Evolutionary conservation across 35 echinoderm and acorn worm species (phyloP).

Genomic region (Ophioderma brevispina): DNA sequence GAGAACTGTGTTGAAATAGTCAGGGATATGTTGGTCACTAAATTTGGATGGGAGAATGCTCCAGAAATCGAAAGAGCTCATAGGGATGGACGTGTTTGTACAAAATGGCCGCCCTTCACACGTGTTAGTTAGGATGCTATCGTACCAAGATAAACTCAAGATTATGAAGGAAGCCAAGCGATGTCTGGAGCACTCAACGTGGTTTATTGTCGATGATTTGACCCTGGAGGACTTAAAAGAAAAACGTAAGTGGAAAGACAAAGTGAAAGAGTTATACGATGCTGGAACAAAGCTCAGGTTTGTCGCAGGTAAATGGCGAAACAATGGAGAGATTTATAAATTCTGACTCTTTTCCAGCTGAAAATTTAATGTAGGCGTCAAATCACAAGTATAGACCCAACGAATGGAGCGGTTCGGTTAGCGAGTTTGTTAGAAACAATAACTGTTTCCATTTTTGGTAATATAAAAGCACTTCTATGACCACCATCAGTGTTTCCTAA

Average conservation of each 20-base stretch:
- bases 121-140: conserved; percentile 52
- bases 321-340: no score
- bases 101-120: conserved; percentile 20
- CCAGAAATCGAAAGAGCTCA: conserved; percentile 56
- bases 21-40: neutral
- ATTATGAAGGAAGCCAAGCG: neutral
- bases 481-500: no score
- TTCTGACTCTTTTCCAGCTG: no score
- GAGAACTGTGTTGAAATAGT: conserved; percentile 29
- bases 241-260: conserved; percentile 8
- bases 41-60: conserved; percentile 14
- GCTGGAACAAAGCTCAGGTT: no score
- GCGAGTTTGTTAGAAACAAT: no score
- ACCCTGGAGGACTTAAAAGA: conserved; percentile 42
- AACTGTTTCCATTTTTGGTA: no score
- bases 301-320: no score
- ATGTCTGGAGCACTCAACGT: neutral
- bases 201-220: conserved; percentile 44
- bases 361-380: no score
- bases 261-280: no score
- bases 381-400: no score
- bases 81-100: conserved; percentile 26
- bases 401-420: no score
- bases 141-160: conserved; percentile 34
- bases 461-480: no score